phyloP scores from a whole-genome alignment of 2,888 invertebrate genomes.

The Odontothrips loti region DNA sequence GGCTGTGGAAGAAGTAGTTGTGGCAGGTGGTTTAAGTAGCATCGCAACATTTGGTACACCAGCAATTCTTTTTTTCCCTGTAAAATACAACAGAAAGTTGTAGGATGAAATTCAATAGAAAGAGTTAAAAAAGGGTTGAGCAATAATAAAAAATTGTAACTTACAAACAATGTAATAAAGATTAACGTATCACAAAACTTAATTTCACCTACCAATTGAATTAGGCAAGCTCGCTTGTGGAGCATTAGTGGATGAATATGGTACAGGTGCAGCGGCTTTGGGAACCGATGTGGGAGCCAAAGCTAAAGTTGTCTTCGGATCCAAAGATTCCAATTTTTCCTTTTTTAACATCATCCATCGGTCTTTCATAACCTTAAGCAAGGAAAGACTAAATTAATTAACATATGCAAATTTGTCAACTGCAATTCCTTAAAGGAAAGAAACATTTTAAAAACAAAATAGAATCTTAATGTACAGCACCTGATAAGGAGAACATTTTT shows the following conservation, averaged over 20 bases:
- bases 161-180: background rate
- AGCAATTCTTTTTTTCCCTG: background rate
- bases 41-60: constrained; percentile 4
- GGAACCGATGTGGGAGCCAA: background rate
- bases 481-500: constrained; percentile 3
- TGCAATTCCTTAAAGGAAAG: too few relatives aligned
- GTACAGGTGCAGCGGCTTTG: background rate
- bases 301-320: background rate
- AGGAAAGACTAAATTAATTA: background rate
- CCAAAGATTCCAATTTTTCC: background rate
- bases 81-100: background rate
- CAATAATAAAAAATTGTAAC: background rate
- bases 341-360: background rate
- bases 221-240: background rate
- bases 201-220: background rate
- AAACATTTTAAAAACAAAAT: background rate
- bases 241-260: constrained; percentile 11
- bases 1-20: background rate
- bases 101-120: background rate
- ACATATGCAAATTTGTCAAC: too few relatives aligned
- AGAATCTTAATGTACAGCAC: background rate
- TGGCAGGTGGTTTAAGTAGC: background rate
- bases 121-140: background rate
- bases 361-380: background rate
- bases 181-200: background rate